Base-by-base conservation (phyloP, 1,140 invertebrate genomes). In the Ridgeia piscesae region DNA sequence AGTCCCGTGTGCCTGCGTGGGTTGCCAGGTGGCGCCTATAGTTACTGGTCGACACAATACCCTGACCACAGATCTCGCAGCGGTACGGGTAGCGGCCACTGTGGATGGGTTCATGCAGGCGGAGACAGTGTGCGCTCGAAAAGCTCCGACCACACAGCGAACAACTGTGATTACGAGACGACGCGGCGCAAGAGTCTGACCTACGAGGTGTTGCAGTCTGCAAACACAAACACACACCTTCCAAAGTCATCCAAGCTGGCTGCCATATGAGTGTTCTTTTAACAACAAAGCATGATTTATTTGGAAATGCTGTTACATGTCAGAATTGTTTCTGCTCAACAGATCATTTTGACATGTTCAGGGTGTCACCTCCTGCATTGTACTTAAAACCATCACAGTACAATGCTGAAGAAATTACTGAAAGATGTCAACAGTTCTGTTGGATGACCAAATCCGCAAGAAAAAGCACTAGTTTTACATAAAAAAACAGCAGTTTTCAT, bases 51-150 rank as follows among this genome's bases (percentile, higher is more conserved):
- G 35, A 42, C 9, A 33, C 91, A 48, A 34, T 42, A 17, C 91
- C 91, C 48, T 58, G 34, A 48, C 42, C 42, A 91, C 91, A 91
- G 34, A 91, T 58, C 17, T 33, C 14, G 48, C 91, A 91, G 34
- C 48, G 42, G 33, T 91, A 91, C 9, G 91, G 91, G 42, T 91
- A 91, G 33, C n/a, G 34, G 34, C 91, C 91, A 34, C 33, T 35
- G 48, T 91, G 91, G 9, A 91, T 35, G 21, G 34, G 89, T 34
- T 34, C 35, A 35, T 90, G 89, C 6, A 90, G 89, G 31, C 35
- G 33, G 1, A 90, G 89, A n/a, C 33, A 90, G 21, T 35, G 89
- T 27, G 33, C 35, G 33, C 17, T 34, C 34, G 34, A 90, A 34
- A 90, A 35, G 35, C 33, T 35, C 89, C 33, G n/a, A 90, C 89